Conservation (phyloP, 2,113 vertebrate species). For the Rhineura floridana region DNA sequence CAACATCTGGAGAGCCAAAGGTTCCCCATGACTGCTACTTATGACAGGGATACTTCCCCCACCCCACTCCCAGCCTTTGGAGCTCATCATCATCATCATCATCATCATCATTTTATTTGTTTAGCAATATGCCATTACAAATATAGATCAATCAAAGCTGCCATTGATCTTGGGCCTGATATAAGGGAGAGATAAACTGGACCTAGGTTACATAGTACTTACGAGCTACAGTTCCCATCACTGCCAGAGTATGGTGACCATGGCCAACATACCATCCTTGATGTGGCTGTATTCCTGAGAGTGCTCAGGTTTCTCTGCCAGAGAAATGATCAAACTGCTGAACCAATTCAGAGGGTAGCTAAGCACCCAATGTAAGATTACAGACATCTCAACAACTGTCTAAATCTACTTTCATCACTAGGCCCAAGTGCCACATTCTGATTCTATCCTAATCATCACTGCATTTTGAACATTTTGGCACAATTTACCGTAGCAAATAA, state of each 20-base stretch:
- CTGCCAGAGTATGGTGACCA: not conserved
- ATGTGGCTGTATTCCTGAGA: not conserved
- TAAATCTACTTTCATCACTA: not conserved
- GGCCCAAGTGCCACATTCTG: conserved; percentile 29
- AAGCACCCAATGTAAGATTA: not conserved
- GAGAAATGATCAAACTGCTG: not conserved
- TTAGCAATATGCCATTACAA: too few species aligned
- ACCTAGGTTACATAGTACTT: not conserved
- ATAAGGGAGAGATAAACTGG: not conserved
- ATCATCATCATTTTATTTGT: too few species aligned
- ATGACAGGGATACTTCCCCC: too few species aligned
- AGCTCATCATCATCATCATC: too few species aligned
- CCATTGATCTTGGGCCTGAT: not conserved
- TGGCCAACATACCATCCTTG: not conserved
- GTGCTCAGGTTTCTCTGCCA: not conserved
- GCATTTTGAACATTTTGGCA: conserved; percentile 37
- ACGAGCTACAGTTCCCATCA: too few species aligned
- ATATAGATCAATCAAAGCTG: too few species aligned
- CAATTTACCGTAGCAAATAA: conserved; percentile 35
- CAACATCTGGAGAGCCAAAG: too few species aligned
- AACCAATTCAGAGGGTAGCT: not conserved
- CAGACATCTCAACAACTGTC: conserved; percentile 2
- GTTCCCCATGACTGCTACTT: too few species aligned
- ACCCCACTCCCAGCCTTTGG: too few species aligned
- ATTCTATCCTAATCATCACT: conserved; percentile 49